Base-by-base conservation (phyloP, 2,113 vertebrate species). In the Haplotaxodon microlepis region DNA sequence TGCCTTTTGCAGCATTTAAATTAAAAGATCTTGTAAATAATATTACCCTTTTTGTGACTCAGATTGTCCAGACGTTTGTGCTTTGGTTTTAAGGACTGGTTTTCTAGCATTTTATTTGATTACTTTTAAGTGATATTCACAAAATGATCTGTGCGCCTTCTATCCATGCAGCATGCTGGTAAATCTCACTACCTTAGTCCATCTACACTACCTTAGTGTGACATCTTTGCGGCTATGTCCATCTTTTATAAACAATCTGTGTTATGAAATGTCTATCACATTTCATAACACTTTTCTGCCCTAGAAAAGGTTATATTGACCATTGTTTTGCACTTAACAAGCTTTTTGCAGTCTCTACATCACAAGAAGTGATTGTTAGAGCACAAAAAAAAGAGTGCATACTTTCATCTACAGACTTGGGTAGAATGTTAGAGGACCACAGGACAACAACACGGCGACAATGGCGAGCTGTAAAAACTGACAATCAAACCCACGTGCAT, bases 401-500 rank as follows among this genome's bases (percentile, higher is more conserved):
- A 59, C n/a, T 36, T 85, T 83, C 66, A 45, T 69, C 81, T 54
- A 8, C 14, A 78, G 47, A 84, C 59, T 61, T 56, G 53, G 19
- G 19, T 61, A 81, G 8, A 84, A 89, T 45, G 45, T 69, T 66
- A 36, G 82, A 76, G 81, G 84, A 89, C 88, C 57, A 83, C 82
- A 85, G 57, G 76, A 87, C 54, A 88, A 21, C n/a, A 36, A 83
- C 31, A 2, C 8, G 3, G 76, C 59, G 40, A 82, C 51, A 51
- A 54, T 7, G 57, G 54, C 14, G 14, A 86, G 81, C 83, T 80
- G 71, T 82, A 66, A 31, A 87, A 86, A 66, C 10, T 84, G 86
- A 89, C 92, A 61, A 94, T 90, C 85, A 89, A 90, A 88, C 84
- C 86, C 17, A 61, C 7, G 3, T 34, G 45, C 27, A 59, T 31